phyloP scores from a whole-genome alignment of 2,113 vertebrate genomes.

The Dasyprocta punctata region DNA sequence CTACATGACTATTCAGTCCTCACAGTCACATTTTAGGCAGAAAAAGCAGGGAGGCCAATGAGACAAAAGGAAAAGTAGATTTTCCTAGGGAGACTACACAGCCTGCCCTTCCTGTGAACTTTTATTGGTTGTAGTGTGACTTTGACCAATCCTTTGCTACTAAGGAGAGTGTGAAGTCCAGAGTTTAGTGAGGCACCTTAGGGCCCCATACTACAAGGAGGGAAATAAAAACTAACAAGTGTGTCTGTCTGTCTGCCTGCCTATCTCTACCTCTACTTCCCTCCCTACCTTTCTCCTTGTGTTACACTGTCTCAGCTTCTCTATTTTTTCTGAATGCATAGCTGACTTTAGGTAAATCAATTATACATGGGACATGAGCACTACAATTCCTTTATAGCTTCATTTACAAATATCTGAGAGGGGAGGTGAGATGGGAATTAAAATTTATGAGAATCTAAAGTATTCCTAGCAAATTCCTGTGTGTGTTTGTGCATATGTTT shows the following conservation, averaged over 20 bases:
- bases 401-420: conserved; percentile 4
- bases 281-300: background rate
- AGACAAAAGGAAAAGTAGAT: background rate
- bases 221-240: background rate
- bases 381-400: background rate
- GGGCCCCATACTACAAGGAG: background rate
- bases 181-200: background rate
- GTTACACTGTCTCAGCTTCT: background rate
- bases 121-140: background rate
- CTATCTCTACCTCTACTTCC: background rate
- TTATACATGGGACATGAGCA: background rate
- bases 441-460: background rate
- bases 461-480: background rate
- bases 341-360: background rate
- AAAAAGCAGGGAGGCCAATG: background rate
- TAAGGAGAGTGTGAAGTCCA: background rate
- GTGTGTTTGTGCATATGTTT: background rate
- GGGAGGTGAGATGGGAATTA: background rate
- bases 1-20: background rate
- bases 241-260: background rate
- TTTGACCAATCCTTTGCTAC: background rate
- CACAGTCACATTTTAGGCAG: background rate
- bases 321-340: background rate
- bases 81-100: background rate
- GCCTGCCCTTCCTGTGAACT: background rate